A percentile compares a stretch with the other conserved stretches of the same genome.
These are phyloP conservation scores for Nineta flava DNA, from an alignment of 2,888 invertebrate genomes.

Conservation along the genomic window DNA sequence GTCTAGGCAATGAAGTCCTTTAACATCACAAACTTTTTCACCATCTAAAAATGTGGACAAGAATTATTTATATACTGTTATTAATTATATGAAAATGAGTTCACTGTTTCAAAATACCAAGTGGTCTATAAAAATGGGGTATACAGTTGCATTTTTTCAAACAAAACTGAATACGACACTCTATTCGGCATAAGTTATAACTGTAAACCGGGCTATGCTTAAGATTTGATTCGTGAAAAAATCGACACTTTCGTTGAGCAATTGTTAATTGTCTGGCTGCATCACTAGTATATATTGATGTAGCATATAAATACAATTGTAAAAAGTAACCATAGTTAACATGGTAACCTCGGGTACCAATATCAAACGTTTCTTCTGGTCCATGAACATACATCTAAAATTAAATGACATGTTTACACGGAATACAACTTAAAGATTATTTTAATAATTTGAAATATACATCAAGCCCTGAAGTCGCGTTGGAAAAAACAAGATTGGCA, in stretches of 20 bases:
- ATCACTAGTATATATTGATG: constrained; percentile 24
- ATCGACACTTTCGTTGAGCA: constrained; percentile 51
- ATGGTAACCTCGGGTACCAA: constrained; percentile 30
- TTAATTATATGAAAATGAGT: background rate
- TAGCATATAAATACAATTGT: constrained; percentile 22
- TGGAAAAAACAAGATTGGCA: constrained; percentile 51
- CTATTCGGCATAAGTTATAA: constrained; percentile 50
- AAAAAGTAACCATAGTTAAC: constrained; percentile 22
- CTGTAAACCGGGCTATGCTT: constrained; percentile 51
- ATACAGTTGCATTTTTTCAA: constrained; percentile 48
- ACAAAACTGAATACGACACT: constrained; percentile 48
- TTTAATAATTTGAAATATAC: constrained; percentile 24
- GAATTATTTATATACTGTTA: background rate
- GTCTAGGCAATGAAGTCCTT: constrained; percentile 44
- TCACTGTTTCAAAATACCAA: constrained; percentile 29
- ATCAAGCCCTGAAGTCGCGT: constrained; percentile 47
- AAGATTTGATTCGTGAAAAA: constrained; percentile 45
- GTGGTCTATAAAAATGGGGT: constrained; percentile 55
- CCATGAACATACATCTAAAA: constrained; percentile 46
- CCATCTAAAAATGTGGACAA: constrained; percentile 27
- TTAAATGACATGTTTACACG: background rate
- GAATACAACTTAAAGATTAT: background rate
- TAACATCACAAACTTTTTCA: constrained; percentile 40
- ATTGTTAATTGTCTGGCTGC: constrained; percentile 29
- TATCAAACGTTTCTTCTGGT: constrained; percentile 48